Base-by-base conservation (phyloP, 2,797 vertebrate species). In the Sebastes trivittatus region DNA sequence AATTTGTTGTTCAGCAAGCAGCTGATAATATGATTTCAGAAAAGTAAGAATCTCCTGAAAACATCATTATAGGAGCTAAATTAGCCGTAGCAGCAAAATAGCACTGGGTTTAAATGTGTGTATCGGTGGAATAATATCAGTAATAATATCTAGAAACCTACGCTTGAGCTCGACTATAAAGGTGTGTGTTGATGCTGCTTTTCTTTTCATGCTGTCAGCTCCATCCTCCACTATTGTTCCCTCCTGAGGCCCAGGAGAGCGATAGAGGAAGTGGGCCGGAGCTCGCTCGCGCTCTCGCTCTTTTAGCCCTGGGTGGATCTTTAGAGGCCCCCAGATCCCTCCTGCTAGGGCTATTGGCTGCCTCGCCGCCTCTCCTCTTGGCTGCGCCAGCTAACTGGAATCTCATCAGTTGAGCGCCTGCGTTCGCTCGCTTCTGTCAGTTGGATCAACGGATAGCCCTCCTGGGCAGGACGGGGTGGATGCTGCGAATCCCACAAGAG, bases 371-470 rank as follows among this genome's bases (percentile, higher is more conserved):
- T 77, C 80, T 79, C 70, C 83, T 78, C 78, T 92, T 88, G 87
- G 86, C 88, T 78, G 84, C 80, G 16, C 64, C 70, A 29, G 77
- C 81, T 86, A 86, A 87, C 90, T 89, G 91, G 92, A 92, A 85
- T 58, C 87, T 81, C 86, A 87, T 91, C 87, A 84, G 82, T 64
- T 68, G 87, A 88, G 85, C 68, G 72, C 67, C 86, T 72, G 76
- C 69, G 11, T 70, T 62, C 75, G 54, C 90, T 78, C 7, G 79
- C 78, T 82, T 80, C 81, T 83, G 85, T 89, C 88, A 30, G 81
- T 77, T 74, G 90, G 87, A 86, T 85, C 75, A 66, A 84, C 30
- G 25, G 76, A 85, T 78, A 38, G 77, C 61, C 83, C 87, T 83
- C 85, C 71, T 55, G 87, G 89, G 84, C 87, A 78, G 77, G 81